Evolutionary conservation across 2,797 vertebrate genomes (phyloP), one percentile per base, ranked within the genome.

Genomic region (Mus spretus): DNA sequence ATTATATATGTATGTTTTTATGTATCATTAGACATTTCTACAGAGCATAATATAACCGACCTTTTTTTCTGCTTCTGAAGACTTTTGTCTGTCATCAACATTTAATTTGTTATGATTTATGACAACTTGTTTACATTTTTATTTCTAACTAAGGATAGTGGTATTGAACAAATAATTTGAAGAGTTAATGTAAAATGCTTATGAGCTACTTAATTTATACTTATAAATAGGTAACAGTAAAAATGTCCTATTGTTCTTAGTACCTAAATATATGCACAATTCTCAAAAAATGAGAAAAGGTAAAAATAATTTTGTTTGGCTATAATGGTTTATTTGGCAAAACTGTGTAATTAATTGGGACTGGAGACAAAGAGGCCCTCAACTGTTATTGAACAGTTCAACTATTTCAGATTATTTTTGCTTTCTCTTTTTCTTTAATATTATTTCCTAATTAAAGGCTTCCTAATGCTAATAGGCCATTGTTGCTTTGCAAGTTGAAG

Each of bases 401-500:
- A n/a, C 31, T 67, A 50, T 77, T 47, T 96, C 31, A 12, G 34
- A 84, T 74, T 92, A 90, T 63, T 82, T 89, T 37, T 24, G 0
- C 3, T 91, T 80, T 59, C 22, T 86, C 24, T 1, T 37, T 94
- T 93, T 74, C 19, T 92, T 72, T 95, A 84, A 90, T 94, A 82
- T 61, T 78, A 13, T 78, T n/a, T 86, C 57, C 28, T 95, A 91
- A 91, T 93, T 95, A 94, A 95, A 92, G 55, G 0, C 15, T 93
- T 89, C 59, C n/a, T 80, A 50, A 55, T 31, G 6, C 6, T 74
- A 26, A 10, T 24, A 40, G 10, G 5, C 7, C 61, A 77, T 2
- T 93, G n/a, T 61, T 96, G 61, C 93, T 91, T 79, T 97, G 47
- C 82, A 97, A 88, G 70, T 85, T 93, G 44, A 57, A 80, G 28